Conservation (phyloP, 2,888 invertebrate genomes). For the Uloborus plumipes region DNA sequence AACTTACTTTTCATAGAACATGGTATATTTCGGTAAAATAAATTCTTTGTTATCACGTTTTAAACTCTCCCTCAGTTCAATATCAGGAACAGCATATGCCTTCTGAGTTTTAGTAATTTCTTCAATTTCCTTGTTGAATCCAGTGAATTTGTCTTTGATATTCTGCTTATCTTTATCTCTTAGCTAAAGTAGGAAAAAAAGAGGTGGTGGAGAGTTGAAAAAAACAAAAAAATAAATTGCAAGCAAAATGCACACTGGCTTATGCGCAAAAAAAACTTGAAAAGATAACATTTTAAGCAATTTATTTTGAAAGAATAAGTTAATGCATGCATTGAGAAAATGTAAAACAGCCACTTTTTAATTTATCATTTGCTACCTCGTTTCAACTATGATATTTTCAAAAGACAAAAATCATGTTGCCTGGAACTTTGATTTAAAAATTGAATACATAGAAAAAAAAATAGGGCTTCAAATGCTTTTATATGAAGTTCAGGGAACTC, state of each 20-base stretch:
- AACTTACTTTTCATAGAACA: slow-evolving; percentile 81
- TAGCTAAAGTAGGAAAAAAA: slow-evolving; percentile 73
- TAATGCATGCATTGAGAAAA: too few species aligned
- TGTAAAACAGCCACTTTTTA: too few species aligned
- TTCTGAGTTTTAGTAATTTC: slow-evolving; percentile 87
- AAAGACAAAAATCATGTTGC: too few species aligned
- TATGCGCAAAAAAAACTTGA: not conserved
- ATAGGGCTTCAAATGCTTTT: too few species aligned
- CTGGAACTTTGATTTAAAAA: too few species aligned
- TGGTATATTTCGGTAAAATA: slow-evolving; percentile 85
- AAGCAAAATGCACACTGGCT: not conserved
- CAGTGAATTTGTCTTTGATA: slow-evolving; percentile 89
- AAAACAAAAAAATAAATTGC: not conserved
- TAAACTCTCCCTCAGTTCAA: slow-evolving; percentile 87
- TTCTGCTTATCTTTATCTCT: slow-evolving; percentile 88
- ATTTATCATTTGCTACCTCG: too few species aligned
- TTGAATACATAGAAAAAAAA: too few species aligned
- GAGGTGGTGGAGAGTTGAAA: not conserved
- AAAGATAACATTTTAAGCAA: too few species aligned
- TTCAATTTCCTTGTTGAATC: slow-evolving; percentile 96
- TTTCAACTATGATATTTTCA: too few species aligned
- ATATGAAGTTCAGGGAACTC: too few species aligned
- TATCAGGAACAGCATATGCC: slow-evolving; percentile 93
- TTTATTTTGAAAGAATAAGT: too few species aligned
- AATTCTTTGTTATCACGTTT: slow-evolving; percentile 91